Evolutionary conservation across 1,140 invertebrate genomes (phyloP), one percentile per base, ranked within the genome.

Genomic region (Diorhabda carinulata): DNA sequence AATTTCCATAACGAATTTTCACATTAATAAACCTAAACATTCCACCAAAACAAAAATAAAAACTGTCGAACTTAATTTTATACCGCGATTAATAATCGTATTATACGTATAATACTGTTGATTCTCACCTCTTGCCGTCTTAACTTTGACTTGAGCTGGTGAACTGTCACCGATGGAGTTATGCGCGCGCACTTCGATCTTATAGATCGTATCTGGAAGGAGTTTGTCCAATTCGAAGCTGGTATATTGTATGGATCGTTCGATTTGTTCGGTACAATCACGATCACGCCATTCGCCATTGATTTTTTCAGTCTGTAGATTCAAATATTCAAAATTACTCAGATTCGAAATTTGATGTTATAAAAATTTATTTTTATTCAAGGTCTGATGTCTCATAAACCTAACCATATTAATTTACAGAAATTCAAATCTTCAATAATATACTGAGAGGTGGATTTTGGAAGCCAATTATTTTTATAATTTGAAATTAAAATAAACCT

Each of bases 51-150:
- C 58, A 68, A 70, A 72, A 72, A 66, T 42, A 69, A 64, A 71
- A 6, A 52, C 47, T 52, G 62, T n/a, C 25, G 59, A 70, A 62
- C 69, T 57, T 65, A 72, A 69, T 63, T 72, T 67, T 57, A n/a
- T 8, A 52, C 47, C 3, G 57, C 64, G 56, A 69, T 66, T 65
- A 52, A 56, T 65, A 43, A 72, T 66, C 8, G 76, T 73, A 66
- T 73, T 72, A 64, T 79, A 78, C 69, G 58, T 74, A 69, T 76
- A 81, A 76, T 79, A 79, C 57, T 79, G 74, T 88, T 91, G 72
- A 62, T 74, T 70, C 90, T 92, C 87, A 93, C 93, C 94, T 87
- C 89, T 86, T 73, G 91, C 89, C 57, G 94, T 96, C 82, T 90
- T 91, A 76, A 97, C 86, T 77, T 89, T 87, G 61, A 92, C 86